Evolutionary conservation across 2,113 vertebrate genomes (phyloP), one percentile per base, ranked within the genome.

Genomic region (Hyperoodon ampullatus): DNA sequence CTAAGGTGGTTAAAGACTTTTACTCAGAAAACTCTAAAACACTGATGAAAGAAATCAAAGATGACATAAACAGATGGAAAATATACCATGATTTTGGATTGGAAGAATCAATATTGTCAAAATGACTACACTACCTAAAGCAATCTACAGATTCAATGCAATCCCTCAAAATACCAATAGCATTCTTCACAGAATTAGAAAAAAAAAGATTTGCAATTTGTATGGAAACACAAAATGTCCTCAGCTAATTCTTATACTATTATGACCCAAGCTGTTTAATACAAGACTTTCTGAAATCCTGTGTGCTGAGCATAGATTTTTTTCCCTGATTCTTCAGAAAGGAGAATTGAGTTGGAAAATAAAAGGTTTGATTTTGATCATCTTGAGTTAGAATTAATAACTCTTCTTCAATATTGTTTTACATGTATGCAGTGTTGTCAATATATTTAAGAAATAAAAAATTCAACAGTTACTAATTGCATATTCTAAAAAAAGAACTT

Each of bases 401-500:
- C 44, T 93, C 88, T 93, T 33, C 13, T 89, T 95, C 18, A 90
- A 88, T 96, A 87, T 63, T 15, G 12, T 65, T 96, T 97, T 98
- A 93, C 70, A 94, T 53, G 75, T 95, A 87, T n/a, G 2, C 95
- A 96, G 55, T 33, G 88, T 92, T 47, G 65, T 96, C 89, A 88
- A 96, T 47, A 89, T 39, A 97, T 85, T 95, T 42, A 94, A 83
- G 94, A 97, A 97, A 97, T 35, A 93, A 23, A 96, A 68, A 97
- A 98, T 92, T 7, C 3, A 85, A 93, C 55, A 96, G 75, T 97
- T 97, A 92, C 65, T 98, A 98, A 98, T 95, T 98, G 88, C 84
- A 71, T 93, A 72, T 70, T 63, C 80, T 96, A 98, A 88, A 98
- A 97, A 77, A 39, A 96, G 81, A 93, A 95, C 92, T 97, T 98